A percentile compares a stretch with the other conserved stretches of the same genome.
These are phyloP conservation scores for Palaemon carinicauda DNA, from an alignment of 1,140 invertebrate genomes.

Conservation along the genomic window DNA sequence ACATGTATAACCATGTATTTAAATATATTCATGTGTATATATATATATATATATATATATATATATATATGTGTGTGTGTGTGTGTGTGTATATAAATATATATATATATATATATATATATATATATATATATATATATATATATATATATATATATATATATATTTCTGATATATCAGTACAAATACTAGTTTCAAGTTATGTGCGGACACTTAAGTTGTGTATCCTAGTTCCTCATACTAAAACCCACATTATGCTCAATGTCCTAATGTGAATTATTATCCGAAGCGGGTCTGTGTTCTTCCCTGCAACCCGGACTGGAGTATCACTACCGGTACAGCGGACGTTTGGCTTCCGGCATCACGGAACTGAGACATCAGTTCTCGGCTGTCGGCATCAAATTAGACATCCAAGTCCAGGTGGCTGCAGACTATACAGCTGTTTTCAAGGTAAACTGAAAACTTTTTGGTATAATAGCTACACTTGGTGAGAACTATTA, in stretches of 20 bases:
- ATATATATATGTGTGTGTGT: constrained; percentile 3
- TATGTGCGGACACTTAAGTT: too few species aligned
- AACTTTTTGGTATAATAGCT: background rate
- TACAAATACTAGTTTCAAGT: too few species aligned
- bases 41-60: constrained; percentile 23
- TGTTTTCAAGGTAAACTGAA: background rate
- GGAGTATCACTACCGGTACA: constrained; percentile 9
- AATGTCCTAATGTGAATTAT: too few species aligned
- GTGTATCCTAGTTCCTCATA: too few species aligned
- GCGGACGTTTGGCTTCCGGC: background rate
- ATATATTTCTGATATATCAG: too few species aligned
- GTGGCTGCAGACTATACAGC: background rate
- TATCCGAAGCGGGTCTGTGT: background rate
- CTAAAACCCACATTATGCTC: too few species aligned
- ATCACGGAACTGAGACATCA: background rate
- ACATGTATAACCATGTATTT: constrained; percentile 2
- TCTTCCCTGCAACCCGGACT: background rate
- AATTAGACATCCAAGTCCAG: background rate
- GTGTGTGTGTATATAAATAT: background rate
- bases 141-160: background rate
- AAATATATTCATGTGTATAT: constrained; percentile 6
- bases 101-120: constrained; percentile 10
- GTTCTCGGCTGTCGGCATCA: background rate
- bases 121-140: background rate
- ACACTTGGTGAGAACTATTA: too few species aligned